Conservation (phyloP, 2,888 invertebrate genomes). For the Pristionchus arcanus region DNA sequence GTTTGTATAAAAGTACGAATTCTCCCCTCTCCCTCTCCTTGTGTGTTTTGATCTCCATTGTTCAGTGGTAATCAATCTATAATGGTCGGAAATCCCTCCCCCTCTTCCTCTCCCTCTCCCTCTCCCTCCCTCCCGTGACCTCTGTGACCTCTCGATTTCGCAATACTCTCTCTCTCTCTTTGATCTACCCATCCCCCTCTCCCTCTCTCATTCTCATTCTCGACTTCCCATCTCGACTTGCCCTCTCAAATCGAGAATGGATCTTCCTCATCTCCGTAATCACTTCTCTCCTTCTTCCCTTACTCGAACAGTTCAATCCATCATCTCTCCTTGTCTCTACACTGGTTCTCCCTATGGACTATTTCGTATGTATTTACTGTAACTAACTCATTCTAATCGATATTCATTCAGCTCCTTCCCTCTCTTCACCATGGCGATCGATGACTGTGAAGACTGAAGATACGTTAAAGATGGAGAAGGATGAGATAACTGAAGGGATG, state of each 20-base stretch:
- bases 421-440: neutral
- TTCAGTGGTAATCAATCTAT: neutral
- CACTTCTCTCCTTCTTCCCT: neutral
- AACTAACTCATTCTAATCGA: neutral
- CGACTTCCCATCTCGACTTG: conserved; percentile 3
- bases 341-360: neutral
- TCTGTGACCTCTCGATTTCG: neutral
- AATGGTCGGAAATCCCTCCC: neutral
- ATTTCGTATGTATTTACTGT: neutral
- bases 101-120: neutral
- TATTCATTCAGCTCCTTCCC: neutral
- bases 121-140: neutral
- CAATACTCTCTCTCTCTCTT: neutral
- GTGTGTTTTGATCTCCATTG: neutral
- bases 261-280: neutral
- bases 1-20: neutral
- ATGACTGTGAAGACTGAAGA: neutral
- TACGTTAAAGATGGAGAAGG: neutral
- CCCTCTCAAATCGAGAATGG: neutral
- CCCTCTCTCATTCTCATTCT: neutral
- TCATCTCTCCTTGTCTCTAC: conserved; percentile 16
- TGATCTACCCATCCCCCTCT: conserved; percentile 4
- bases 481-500: neutral
- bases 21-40: neutral
- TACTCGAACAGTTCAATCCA: conserved; percentile 33